Evolutionary conservation across 2,888 invertebrate species (phyloP), one percentile per base, ranked within the genome.

Genomic region (Drosophila koepferae): DNA sequence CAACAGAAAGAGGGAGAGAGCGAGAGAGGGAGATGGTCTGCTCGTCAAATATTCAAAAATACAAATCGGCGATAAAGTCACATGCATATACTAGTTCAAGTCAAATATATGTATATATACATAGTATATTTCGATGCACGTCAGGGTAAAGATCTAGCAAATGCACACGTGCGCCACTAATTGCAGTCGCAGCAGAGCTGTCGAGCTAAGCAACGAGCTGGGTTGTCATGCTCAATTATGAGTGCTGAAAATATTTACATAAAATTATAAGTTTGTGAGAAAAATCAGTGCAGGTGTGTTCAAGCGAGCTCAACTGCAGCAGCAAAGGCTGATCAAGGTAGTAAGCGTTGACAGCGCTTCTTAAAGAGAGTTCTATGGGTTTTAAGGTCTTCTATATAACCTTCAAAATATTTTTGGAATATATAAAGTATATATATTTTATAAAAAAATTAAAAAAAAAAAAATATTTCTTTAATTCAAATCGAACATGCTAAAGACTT

Each of bases 41-140:
- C 65, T 51, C 9, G 61, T 43, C 53, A 48, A 81, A 72, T 61
- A 70, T 72, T 74, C 64, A 62, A 67, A 68, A 49, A 78, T 69
- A 60, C 64, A 75, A 82, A 82, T 86, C 79, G 77, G 23, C 61
- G 77, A 86, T 86, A 86, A 81, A 76, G 66, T 68, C 75, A 36
- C 72, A 67, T 59, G 72, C 63, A 75, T 59, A 73, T 66, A 28
- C 28, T 28, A 67, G 70, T 78, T 70, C 44, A 67, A 80, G 70
- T 81, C 70, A 63, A 76, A 69, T 82, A 40, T 63, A n/a, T 53
- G 61, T 56, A 36, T 60, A 16, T 53, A 68, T 49, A 8, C 16
- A n/a, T n/a, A 3, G 56, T 40, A 60, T 38, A 38, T 54, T 23
- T 28, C 14, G 0, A 51, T 34, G 38, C 38, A 20, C 28, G 44